Evolutionary conservation across 2,797 vertebrate species (phyloP), one percentile per base, ranked within the genome.

Genomic region (Gallinago solitaria): DNA sequence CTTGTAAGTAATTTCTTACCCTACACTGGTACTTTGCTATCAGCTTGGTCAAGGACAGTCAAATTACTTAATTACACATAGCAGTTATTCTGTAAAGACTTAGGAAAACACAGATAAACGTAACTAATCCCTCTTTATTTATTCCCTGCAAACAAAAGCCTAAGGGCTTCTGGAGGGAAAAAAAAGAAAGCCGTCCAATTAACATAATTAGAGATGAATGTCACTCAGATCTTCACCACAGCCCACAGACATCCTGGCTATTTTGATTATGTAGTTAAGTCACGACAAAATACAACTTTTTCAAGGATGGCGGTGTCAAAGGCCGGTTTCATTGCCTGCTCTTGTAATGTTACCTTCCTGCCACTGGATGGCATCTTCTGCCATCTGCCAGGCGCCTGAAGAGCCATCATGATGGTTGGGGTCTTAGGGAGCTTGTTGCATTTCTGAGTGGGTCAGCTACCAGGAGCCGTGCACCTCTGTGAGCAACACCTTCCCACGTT

Each of bases 111-210:
- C 63, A 90, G 96, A 96, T 96, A 94, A 96, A 97, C 8, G 45
- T 95, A 93, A 95, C 96, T 96, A 97, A 97, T 97, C 96, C 86
- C 90, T 96, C 80, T 93, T 93, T 96, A 95, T 96, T 97, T 97
- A 89, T 97, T 93, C 87, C 77, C 86, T 77, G 82, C 93, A 96
- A 95, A 97, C 89, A 92, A 94, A 95, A 93, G 92, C 74, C 89
- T 75, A 21, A 81, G 77, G 83, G 68, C 30, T 95, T 83, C 74
- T 56, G 54, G 7, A 73, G 64, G 4, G 9, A 32, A 51, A 33
- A n/a, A 56, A 33, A 45, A 93, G 79, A 20, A 74, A 32, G 16
- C 74, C 8, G 24, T 32, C 30, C 33, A 94, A 96, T 96, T 95
- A 95, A 28, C 83, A 88, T 94, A 94, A 95, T 95, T 96, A 95